These are phyloP conservation scores for Lissonota sp. DNA, from an alignment of 2,888 invertebrate genomes.

Conservation along the genomic window DNA sequence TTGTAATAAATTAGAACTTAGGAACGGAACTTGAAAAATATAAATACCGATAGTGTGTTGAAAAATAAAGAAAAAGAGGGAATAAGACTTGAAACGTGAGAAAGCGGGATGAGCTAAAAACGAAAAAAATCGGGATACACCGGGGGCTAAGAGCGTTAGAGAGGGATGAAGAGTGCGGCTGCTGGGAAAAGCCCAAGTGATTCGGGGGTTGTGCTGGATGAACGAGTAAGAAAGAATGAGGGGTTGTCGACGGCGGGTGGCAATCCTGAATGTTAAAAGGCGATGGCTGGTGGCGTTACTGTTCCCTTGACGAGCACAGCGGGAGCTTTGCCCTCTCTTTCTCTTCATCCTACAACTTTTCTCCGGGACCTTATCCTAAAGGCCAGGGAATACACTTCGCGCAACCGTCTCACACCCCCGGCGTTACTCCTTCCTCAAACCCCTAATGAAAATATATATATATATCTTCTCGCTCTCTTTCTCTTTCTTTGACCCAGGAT, in stretches of 20 bases:
- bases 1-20: no score
- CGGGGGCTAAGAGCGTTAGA: neutral
- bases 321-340: conserved; percentile 49
- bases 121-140: conserved; percentile 41
- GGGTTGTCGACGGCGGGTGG: conserved; percentile 69
- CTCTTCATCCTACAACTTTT: conserved; percentile 5
- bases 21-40: no score
- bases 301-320: conserved; percentile 74
- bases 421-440: conserved; percentile 53
- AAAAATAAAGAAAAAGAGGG: conserved; percentile 29
- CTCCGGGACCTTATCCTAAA: conserved; percentile 16
- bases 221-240: conserved; percentile 52
- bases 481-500: neutral
- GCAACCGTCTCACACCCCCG: conserved; percentile 24
- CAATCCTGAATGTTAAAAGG: conserved; percentile 72
- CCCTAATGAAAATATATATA: conserved; percentile 27
- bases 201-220: conserved; percentile 64
- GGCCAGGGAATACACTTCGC: neutral
- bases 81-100: neutral
- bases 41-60: neutral
- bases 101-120: neutral
- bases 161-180: conserved; percentile 45
- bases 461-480: neutral
- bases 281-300: conserved; percentile 77
- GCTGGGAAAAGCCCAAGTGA: conserved; percentile 70